phyloP scores from a whole-genome alignment of 2,888 invertebrate genomes.

The Tetropium fuscum region DNA sequence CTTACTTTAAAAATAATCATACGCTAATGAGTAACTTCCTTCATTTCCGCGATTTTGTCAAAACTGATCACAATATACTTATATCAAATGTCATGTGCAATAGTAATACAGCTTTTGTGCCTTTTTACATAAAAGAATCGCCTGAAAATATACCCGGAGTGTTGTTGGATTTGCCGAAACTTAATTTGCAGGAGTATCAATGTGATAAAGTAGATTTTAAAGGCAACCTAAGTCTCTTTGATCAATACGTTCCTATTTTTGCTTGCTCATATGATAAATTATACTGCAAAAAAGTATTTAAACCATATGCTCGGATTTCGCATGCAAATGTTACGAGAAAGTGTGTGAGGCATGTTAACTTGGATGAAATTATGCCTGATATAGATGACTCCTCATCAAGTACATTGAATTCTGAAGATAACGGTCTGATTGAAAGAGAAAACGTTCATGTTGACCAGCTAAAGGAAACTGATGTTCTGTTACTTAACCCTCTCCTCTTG shows the following conservation, averaged over 20 bases:
- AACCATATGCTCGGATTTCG: constrained; percentile 38
- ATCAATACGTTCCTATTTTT: constrained; percentile 34
- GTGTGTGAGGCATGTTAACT: constrained; percentile 47
- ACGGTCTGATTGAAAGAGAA: constrained; percentile 21
- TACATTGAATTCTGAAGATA: constrained; percentile 22
- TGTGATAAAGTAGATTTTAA: neutral
- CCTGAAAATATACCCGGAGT: constrained; percentile 21
- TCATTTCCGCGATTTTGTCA: constrained; percentile 40
- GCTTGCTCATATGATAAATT: constrained; percentile 3
- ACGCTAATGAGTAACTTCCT: constrained; percentile 43
- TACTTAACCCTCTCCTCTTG: constrained; percentile 68
- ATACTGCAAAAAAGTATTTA: constrained; percentile 30
- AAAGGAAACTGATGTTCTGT: constrained; percentile 59
- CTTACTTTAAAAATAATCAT: constrained; percentile 53
- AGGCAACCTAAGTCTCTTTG: constrained; percentile 9
- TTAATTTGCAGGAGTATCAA: constrained; percentile 8
- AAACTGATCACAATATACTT: constrained; percentile 44
- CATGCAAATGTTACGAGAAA: constrained; percentile 36
- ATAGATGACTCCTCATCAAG: constrained; percentile 45
- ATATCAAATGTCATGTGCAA: constrained; percentile 18
- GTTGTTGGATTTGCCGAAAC: constrained; percentile 32
- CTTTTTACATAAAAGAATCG: constrained; percentile 38
- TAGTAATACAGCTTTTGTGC: constrained; percentile 43
- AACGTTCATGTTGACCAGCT: constrained; percentile 9
- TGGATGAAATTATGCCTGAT: constrained; percentile 61